Evolutionary conservation across 2,113 vertebrate genomes (phyloP), one percentile per base, ranked within the genome.

Genomic region (Solea solea): DNA sequence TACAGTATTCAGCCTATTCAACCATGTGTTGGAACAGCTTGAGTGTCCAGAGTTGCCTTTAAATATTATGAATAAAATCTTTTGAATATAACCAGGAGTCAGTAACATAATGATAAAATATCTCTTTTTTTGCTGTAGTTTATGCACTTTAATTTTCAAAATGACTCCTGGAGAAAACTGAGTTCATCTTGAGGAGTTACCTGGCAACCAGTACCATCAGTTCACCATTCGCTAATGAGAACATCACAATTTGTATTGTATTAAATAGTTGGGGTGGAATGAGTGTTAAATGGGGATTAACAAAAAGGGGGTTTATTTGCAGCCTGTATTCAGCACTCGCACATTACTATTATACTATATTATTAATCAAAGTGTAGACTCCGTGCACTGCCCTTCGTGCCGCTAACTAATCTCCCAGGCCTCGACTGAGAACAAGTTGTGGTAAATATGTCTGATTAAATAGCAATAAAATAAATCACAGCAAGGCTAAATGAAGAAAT

Each of bases 371-470:
- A 34, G 15, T 34, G n/a, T 50, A 74, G 25, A 73, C 21, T 54
- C 12, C 34, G 58, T 50, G 45, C 59, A 11, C 41, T 0, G 53
- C 25, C 7, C 25, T 27, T 70, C 65, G 39, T 59, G 12, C 64
- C 1, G 11, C 25, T 59, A 70, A 39, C 50, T 42, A 64, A 53
- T 57, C 46, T 34, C 42, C 11, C 15, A 40, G 16, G 61, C 40
- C 62, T 56, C 28, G 62, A 52, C 46, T 49, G 55, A 21, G 52
- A 70, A 21, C 62, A 51, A 50, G 25, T 42, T 57, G 46, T 53
- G 21, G 40, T 45, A 28, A 64, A 62, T 16, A 54, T 27, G 25
- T 6, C 42, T 57, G 3, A 5, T 57, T 61, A 7, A 60, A 69
- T 21, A 57, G 44, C 7, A 28, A 60, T n/a, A 27, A 44, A 16